Conservation (phyloP, 1,140 invertebrate species). For the Drosophila nigromelanica region DNA sequence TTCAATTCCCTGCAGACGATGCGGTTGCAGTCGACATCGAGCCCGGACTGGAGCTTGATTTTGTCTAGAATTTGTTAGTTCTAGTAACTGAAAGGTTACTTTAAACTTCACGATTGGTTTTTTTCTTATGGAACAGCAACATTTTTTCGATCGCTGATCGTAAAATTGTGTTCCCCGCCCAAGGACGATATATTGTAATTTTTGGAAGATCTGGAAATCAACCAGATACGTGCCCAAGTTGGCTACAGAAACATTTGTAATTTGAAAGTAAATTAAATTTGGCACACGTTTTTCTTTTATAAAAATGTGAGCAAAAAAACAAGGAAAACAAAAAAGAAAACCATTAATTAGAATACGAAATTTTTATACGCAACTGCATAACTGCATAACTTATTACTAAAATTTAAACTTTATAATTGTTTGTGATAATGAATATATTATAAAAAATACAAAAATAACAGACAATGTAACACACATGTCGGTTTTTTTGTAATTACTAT, state of each 20-base stretch:
- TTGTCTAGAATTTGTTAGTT: constrained; percentile 63
- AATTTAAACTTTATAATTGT: constrained; percentile 79
- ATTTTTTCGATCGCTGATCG: neutral
- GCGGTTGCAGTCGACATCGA: constrained; percentile 81
- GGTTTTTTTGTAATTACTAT: constrained; percentile 71
- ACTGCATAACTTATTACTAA: constrained; percentile 67
- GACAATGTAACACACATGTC: constrained; percentile 26
- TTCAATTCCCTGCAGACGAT: constrained; percentile 59
- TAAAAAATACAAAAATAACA: constrained; percentile 15
- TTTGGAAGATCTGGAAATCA: constrained; percentile 34
- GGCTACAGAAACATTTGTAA: constrained; percentile 58
- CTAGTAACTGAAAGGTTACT: constrained; percentile 11
- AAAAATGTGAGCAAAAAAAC: constrained; percentile 45
- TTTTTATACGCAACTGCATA: constrained; percentile 73
- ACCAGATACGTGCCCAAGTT: constrained; percentile 29
- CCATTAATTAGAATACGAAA: constrained; percentile 67
- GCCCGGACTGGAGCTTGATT: constrained; percentile 77
- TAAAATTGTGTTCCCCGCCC: constrained; percentile 11
- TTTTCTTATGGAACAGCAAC: constrained; percentile 40
- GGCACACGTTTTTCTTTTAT: constrained; percentile 51
- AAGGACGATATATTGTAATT: constrained; percentile 38
- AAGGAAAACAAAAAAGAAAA: constrained; percentile 33
- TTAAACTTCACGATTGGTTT: constrained; percentile 49
- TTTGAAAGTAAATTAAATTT: constrained; percentile 64
- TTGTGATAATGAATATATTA: constrained; percentile 74